These are phyloP conservation scores for Syrmaticus mikado DNA, from an alignment of 2,113 vertebrate species.

Conservation along the genomic window DNA sequence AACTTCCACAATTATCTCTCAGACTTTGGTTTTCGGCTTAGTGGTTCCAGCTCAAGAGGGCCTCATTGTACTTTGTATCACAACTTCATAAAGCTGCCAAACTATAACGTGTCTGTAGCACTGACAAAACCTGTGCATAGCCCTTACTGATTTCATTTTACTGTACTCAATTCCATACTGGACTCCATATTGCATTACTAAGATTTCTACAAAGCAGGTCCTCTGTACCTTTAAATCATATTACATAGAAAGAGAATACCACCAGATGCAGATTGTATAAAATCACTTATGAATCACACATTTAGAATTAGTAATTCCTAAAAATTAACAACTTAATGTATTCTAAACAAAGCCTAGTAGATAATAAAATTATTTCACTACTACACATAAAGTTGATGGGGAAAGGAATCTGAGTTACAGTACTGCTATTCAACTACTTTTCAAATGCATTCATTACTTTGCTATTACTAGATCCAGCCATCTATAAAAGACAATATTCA, in stretches of 20 bases:
- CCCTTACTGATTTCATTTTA: not conserved
- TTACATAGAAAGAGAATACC: not conserved
- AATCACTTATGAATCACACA: not conserved
- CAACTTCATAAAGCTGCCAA: not conserved
- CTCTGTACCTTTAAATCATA: not conserved
- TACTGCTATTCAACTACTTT: not conserved
- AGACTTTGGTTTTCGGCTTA: not conserved
- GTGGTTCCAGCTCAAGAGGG: not conserved
- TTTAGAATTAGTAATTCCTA: not conserved
- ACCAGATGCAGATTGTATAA: not conserved
- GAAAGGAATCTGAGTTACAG: not conserved
- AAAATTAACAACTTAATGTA: not conserved
- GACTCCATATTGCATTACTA: not conserved
- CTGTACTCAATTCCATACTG: not conserved
- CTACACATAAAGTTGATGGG: not conserved
- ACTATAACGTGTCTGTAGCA: not conserved
- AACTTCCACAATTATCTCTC: slow-evolving; percentile 36
- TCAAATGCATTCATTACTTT: not conserved
- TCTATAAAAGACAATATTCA: not conserved
- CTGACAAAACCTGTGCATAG: not conserved
- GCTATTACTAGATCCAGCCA: not conserved
- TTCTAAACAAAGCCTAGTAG: not conserved
- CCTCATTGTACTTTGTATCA: not conserved
- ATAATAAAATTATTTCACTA: not conserved
- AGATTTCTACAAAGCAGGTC: not conserved